Percentiles rank a stretch among this genome's conserved stretches.
Conservation (phyloP, 2,888 invertebrate genomes). For the Leucoma salicis region DNA sequence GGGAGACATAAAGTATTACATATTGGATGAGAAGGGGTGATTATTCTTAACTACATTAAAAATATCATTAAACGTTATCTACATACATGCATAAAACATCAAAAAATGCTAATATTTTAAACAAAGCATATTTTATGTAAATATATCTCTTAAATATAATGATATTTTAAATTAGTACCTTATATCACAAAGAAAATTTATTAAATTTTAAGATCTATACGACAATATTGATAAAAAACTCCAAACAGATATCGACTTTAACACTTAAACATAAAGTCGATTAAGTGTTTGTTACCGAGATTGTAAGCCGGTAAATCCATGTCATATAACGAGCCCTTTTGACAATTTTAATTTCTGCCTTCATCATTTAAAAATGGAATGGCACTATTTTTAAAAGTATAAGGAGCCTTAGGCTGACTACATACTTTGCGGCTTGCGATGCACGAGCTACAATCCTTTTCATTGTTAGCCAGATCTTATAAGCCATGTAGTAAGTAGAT, state of each 20-base stretch:
- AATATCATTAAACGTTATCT: too few relatives aligned
- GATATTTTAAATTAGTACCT: background rate
- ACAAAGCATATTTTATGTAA: background rate
- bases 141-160: background rate
- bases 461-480: too few relatives aligned
- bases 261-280: background rate
- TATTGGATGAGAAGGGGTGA: too few relatives aligned
- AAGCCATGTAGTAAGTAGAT: too few relatives aligned
- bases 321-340: conserved; percentile 32
- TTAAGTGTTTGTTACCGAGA: background rate
- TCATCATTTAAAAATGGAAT: conserved; percentile 43
- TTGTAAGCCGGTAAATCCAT: conserved; percentile 19
- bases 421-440: too few relatives aligned
- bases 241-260: background rate
- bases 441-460: too few relatives aligned
- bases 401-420: conserved; percentile 1
- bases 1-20: too few relatives aligned
- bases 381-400: conserved; percentile 45
- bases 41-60: too few relatives aligned
- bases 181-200: background rate
- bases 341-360: conserved; percentile 44
- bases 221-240: background rate
- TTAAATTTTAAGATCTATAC: background rate
- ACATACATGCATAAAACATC: too few relatives aligned
- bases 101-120: too few relatives aligned